phyloP scores from a whole-genome alignment of 2,113 vertebrate species.

The Odocoileus virginianus region DNA sequence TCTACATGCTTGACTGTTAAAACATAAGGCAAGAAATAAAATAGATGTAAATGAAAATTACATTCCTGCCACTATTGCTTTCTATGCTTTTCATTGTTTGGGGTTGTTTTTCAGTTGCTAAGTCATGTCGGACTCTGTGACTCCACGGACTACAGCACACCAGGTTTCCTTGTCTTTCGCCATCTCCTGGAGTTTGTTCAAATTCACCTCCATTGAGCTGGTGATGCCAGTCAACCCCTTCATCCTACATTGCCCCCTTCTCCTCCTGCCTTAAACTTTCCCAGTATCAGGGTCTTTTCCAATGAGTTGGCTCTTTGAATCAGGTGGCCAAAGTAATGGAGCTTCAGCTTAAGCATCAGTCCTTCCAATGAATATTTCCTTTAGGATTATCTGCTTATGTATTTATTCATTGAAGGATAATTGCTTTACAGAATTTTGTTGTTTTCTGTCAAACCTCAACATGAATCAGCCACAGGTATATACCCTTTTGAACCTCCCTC shows the following conservation, averaged over 20 bases:
- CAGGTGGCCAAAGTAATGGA: neutral
- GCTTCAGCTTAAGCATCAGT: neutral
- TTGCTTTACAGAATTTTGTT: neutral
- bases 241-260: rapidly evolving
- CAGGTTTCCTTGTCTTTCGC: neutral
- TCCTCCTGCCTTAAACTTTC: neutral
- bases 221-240: neutral
- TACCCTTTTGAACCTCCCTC: neutral
- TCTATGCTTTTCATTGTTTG: neutral
- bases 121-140: neutral
- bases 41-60: neutral
- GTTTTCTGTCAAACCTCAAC: neutral
- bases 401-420: neutral
- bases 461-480: neutral
- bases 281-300: neutral
- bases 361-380: neutral
- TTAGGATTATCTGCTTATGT: neutral
- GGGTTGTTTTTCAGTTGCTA: neutral
- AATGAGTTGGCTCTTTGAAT: neutral
- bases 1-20: neutral
- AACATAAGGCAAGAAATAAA: neutral
- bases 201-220: neutral
- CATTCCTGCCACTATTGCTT: neutral
- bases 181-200: neutral
- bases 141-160: neutral